Conservation (phyloP, 2,888 invertebrate species). For the Phengaris arion region DNA sequence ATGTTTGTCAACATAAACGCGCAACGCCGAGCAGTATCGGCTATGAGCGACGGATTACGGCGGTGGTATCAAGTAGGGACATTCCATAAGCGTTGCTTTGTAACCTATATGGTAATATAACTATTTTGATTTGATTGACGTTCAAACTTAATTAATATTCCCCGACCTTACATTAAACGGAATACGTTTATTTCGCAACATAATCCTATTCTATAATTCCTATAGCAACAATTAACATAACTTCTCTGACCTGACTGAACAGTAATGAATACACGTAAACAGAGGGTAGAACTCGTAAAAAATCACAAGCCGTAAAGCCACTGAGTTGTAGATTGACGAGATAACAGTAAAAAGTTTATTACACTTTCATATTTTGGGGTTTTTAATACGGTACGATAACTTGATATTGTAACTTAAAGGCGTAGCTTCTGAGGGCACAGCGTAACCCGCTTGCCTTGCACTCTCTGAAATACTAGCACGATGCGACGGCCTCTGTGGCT, state of each 20-base stretch:
- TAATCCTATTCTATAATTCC: not conserved
- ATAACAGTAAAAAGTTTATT: conserved; percentile 21
- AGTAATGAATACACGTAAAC: not conserved
- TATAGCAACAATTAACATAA: conserved; percentile 10
- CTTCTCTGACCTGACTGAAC: not conserved
- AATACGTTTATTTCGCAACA: not conserved
- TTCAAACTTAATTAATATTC: too few relatives aligned
- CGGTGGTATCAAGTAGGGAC: too few relatives aligned
- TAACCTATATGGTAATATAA: too few relatives aligned
- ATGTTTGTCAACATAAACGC: too few relatives aligned
- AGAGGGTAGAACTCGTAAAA: conserved; percentile 14
- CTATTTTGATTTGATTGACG: too few relatives aligned
- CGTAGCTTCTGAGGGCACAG: not conserved
- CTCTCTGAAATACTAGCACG: too few relatives aligned
- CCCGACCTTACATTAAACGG: not conserved
- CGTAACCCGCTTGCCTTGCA: not conserved
- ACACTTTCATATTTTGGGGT: conserved; percentile 6
- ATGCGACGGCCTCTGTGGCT: too few relatives aligned
- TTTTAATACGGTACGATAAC: not conserved
- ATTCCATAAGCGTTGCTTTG: too few relatives aligned
- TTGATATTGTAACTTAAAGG: too few relatives aligned
- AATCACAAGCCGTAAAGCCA: conserved; percentile 17
- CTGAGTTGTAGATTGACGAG: conserved; percentile 14
- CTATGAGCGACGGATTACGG: too few relatives aligned
- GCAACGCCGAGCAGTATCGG: too few relatives aligned